Conservation (phyloP, 2,113 vertebrate genomes). For the Muntiacus muntjak region DNA sequence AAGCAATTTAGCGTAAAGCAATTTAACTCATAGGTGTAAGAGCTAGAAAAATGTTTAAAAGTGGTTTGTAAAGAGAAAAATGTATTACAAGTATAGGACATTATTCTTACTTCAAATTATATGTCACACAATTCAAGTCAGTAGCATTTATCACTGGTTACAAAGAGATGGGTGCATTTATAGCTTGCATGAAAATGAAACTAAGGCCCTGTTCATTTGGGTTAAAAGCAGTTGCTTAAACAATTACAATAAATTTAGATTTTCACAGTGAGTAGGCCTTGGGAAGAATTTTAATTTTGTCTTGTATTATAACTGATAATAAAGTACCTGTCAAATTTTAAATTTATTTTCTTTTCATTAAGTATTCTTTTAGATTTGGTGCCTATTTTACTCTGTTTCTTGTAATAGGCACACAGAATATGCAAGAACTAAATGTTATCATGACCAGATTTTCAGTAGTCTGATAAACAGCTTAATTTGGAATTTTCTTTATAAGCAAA, state of each 20-base stretch:
- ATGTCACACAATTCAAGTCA: not conserved
- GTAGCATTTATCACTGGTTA: not conserved
- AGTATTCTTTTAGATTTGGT: constrained; percentile 47
- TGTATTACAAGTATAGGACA: not conserved
- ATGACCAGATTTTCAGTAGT: constrained; percentile 58
- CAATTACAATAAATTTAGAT: not conserved
- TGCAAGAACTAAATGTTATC: constrained; percentile 39
- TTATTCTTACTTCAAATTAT: not conserved
- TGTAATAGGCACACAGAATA: constrained; percentile 41
- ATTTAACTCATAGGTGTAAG: not conserved
- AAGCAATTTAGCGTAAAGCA: not conserved
- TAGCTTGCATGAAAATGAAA: not conserved
- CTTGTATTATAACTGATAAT: not conserved
- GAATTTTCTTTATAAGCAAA: constrained; percentile 63
- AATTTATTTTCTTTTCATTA: constrained; percentile 36
- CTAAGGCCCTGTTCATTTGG: not conserved
- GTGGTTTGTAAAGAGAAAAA: not conserved
- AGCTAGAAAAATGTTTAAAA: not conserved
- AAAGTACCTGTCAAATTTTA: constrained; percentile 32
- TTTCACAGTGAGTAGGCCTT: not conserved
- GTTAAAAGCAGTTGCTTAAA: not conserved
- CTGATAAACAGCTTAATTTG: constrained; percentile 40
- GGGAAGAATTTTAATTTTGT: not conserved
- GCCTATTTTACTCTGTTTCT: constrained; percentile 1
- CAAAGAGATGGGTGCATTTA: not conserved